These are phyloP conservation scores for Alligator mississippiensis DNA, from an alignment of 2,113 vertebrate genomes.

Conservation along the genomic window DNA sequence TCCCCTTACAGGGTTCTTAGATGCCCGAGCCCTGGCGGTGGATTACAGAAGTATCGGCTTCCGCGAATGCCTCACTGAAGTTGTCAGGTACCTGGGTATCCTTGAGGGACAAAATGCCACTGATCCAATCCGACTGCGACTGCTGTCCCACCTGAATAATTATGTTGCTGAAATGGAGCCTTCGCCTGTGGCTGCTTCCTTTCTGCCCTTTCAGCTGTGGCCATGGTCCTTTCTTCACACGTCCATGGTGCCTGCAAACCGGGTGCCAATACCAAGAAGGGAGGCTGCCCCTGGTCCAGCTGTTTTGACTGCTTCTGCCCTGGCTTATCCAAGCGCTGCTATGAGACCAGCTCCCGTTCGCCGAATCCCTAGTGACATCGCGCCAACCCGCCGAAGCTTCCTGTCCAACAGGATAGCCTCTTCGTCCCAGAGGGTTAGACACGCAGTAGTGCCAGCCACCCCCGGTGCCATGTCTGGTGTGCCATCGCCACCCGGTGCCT, in stretches of 20 bases:
- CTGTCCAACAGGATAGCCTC: conserved; percentile 69
- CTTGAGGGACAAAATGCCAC: conserved; percentile 85
- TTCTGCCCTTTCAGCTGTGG: conserved; percentile 86
- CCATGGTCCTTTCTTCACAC: conserved; percentile 88
- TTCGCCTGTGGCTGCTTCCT: conserved; percentile 74
- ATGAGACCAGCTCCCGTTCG: conserved; percentile 78
- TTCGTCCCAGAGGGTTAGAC: conserved; percentile 71
- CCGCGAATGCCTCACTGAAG: conserved; percentile 93
- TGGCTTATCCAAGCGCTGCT: conserved; percentile 79
- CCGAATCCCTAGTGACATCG: conserved; percentile 65
- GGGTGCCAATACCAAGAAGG: conserved; percentile 70
- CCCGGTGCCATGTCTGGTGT: conserved; percentile 74
- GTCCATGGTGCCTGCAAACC: conserved; percentile 50
- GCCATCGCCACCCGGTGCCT: neutral
- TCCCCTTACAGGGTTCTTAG: conserved; percentile 87
- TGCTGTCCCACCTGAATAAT: conserved; percentile 94
- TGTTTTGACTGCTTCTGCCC: conserved; percentile 76
- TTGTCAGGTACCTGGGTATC: conserved; percentile 91
- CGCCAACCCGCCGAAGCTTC: conserved; percentile 58
- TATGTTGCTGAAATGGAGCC: conserved; percentile 92
- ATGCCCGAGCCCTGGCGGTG: conserved; percentile 89
- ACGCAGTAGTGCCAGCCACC: conserved; percentile 59
- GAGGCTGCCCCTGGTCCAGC: conserved; percentile 77
- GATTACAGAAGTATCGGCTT: conserved; percentile 96
- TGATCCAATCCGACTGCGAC: conserved; percentile 89